These are phyloP conservation scores for Peromyscus aztecus DNA, from an alignment of 2,797 vertebrate genomes.

Conservation along the genomic window DNA sequence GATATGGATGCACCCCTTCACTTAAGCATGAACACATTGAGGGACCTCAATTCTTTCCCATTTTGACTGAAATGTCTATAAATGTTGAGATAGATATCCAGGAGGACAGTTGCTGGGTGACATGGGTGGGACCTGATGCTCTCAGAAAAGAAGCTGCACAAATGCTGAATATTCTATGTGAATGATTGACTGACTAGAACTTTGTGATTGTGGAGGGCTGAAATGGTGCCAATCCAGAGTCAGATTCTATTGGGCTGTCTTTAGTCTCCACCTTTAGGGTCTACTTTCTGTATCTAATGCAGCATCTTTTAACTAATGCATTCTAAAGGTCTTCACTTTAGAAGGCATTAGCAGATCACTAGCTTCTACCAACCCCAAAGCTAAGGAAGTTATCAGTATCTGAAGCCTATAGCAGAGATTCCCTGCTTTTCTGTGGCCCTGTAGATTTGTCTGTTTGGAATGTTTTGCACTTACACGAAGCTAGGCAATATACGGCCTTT, in stretches of 20 bases:
- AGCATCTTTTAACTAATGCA: background rate
- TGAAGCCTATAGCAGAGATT: background rate
- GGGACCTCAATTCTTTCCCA: background rate
- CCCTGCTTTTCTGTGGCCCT: background rate
- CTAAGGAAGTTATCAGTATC: background rate
- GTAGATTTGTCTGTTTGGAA: background rate
- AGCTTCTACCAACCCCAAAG: background rate
- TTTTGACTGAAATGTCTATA: background rate
- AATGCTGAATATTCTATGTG: background rate
- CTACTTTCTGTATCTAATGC: background rate
- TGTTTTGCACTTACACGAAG: background rate
- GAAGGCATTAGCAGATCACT: background rate
- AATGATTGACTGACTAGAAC: background rate
- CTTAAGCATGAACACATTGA: background rate
- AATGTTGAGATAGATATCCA: background rate
- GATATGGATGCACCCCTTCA: background rate
- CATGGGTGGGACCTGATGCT: background rate
- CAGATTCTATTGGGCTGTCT: background rate
- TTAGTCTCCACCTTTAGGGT: background rate
- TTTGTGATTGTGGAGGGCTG: background rate
- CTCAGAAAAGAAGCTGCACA: background rate
- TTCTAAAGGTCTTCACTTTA: background rate
- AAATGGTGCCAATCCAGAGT: background rate
- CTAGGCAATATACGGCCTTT: background rate
- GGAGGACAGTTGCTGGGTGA: background rate